phyloP scores from a whole-genome alignment of 1,140 invertebrate species.

The Venturia canescens region DNA sequence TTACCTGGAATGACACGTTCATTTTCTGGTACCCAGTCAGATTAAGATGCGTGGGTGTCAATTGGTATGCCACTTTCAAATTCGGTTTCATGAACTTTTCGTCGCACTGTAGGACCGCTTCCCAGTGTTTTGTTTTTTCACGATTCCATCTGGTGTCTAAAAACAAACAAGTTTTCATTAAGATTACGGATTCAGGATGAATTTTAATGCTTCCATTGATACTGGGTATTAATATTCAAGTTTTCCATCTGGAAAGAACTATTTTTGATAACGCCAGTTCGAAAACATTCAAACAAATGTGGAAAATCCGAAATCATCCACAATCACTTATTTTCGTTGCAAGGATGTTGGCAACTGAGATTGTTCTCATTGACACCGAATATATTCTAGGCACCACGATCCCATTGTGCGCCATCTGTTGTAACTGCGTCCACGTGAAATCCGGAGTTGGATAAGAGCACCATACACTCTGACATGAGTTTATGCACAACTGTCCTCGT shows the following conservation, averaged over 20 bases:
- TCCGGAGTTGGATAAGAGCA: slow-evolving; percentile 48
- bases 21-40: neutral
- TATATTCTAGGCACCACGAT: slow-evolving; percentile 50
- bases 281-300: slow-evolving; percentile 45
- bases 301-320: slow-evolving; percentile 54
- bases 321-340: slow-evolving; percentile 19
- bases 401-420: slow-evolving; percentile 55
- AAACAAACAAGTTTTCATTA: neutral
- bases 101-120: neutral
- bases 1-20: too few species aligned
- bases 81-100: neutral
- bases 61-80: neutral
- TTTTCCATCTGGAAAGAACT: neutral
- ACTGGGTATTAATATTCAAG: too few species aligned
- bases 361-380: slow-evolving; percentile 46
- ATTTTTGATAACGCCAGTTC: slow-evolving; percentile 30
- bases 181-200: too few species aligned
- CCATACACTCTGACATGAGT: slow-evolving; percentile 51
- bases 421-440: slow-evolving; percentile 51
- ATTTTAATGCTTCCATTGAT: neutral
- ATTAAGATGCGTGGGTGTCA: neutral
- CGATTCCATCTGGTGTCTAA: neutral
- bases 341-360: slow-evolving; percentile 39
- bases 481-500: slow-evolving; percentile 36
- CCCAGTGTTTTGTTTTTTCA: neutral